phyloP scores from a whole-genome alignment of 2,888 invertebrate species.

The Piscicola geometra region DNA sequence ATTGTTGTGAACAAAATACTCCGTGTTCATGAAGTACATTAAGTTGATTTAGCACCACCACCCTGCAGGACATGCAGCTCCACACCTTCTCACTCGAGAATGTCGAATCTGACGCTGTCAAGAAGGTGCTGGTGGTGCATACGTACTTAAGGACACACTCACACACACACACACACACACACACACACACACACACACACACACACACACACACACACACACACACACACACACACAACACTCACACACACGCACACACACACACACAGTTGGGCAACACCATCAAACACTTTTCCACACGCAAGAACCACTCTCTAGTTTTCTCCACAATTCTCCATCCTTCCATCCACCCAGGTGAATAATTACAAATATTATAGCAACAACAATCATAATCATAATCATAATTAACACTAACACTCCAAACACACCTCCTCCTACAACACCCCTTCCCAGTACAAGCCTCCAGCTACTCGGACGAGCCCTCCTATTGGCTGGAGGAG shows the following conservation, averaged over 20 bases:
- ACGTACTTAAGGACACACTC: background rate
- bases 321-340: background rate
- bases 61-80: background rate
- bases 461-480: slow-evolving; percentile 9
- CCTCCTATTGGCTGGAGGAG: slow-evolving; percentile 34
- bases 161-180: slow-evolving; percentile 1
- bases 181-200: slow-evolving; percentile 6
- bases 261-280: background rate
- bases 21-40: background rate
- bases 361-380: too few species aligned
- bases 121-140: background rate
- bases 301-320: background rate
- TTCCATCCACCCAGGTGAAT: background rate
- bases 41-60: too few species aligned
- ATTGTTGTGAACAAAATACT: background rate
- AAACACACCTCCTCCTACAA: too few species aligned
- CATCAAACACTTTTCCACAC: background rate
- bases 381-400: too few species aligned
- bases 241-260: background rate
- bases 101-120: background rate
- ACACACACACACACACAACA: slow-evolving; percentile 9
- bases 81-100: slow-evolving; percentile 5
- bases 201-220: background rate
- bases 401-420: too few species aligned
- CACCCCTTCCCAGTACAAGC: background rate